A percentile compares a stretch with the other conserved stretches of the same genome.
Evolutionary conservation across 2,888 invertebrate species (phyloP).

Genomic region (Gibbula magus): DNA sequence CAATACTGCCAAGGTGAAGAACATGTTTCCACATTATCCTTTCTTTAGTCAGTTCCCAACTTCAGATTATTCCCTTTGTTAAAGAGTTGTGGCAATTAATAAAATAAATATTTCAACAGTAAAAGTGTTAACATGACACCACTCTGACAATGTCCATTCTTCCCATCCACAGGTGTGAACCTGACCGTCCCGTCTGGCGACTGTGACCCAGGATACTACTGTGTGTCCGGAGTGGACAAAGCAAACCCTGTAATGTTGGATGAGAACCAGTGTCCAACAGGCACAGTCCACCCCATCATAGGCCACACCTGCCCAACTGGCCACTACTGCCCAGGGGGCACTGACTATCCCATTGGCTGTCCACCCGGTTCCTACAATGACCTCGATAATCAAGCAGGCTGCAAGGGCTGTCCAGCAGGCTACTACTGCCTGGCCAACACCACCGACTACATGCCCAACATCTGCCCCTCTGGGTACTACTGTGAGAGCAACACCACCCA

Average conservation of each 20-base stretch:
- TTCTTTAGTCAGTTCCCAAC: not conserved
- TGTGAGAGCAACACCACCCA: conserved; percentile 60
- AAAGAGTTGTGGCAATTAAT: not conserved
- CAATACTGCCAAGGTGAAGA: conserved; percentile 62
- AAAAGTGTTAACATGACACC: not conserved
- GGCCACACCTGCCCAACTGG: conserved; percentile 69
- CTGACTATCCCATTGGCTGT: conserved; percentile 68
- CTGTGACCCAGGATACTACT: conserved; percentile 66
- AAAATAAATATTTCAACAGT: not conserved
- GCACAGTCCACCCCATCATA: conserved; percentile 68
- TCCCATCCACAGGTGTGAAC: conserved; percentile 51
- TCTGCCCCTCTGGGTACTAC: conserved; percentile 68
- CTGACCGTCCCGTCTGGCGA: conserved; percentile 61
- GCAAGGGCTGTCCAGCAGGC: conserved; percentile 69
- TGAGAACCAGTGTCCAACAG: conserved; percentile 67
- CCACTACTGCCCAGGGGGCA: conserved; percentile 66
- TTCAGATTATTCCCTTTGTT: no score
- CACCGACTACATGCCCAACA: conserved; percentile 62
- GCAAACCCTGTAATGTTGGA: conserved; percentile 69
- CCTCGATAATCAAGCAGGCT: conserved; percentile 61
- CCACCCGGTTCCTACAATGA: conserved; percentile 71
- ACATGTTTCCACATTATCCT: not conserved
- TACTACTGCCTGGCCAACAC: conserved; percentile 70
- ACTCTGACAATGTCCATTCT: not conserved
- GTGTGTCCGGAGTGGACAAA: conserved; percentile 62